phyloP scores from a whole-genome alignment of 2,888 invertebrate species.

The Agonum fuliginosum region DNA sequence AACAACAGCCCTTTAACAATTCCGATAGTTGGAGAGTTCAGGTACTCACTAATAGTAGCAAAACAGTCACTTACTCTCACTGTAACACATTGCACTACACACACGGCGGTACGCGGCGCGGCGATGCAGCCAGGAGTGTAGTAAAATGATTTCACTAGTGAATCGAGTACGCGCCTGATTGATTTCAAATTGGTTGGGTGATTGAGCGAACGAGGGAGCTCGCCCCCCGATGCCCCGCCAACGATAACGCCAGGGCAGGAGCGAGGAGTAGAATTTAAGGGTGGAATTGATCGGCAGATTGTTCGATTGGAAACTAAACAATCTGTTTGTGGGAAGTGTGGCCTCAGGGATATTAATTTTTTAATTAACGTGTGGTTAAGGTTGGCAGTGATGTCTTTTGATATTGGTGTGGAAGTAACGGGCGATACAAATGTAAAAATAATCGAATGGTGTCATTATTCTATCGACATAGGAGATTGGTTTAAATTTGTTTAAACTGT shows the following conservation, averaged over 20 bases:
- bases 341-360: constrained; percentile 21
- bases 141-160: constrained; percentile 51
- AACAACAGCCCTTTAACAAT: neutral
- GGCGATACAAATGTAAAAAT: neutral
- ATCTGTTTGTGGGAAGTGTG: neutral
- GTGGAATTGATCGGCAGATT: neutral
- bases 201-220: constrained; percentile 51
- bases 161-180: constrained; percentile 61
- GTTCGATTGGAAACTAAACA: neutral
- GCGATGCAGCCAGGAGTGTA: constrained; percentile 4
- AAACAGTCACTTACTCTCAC: constrained; percentile 3
- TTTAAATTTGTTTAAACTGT: too few species aligned
- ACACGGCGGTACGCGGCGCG: neutral
- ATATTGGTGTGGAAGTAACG: neutral
- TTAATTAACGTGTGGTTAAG: constrained; percentile 10
- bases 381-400: constrained; percentile 2
- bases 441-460: neutral
- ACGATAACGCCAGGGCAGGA: too few species aligned
- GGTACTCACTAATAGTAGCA: constrained; percentile 6
- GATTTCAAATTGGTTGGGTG: constrained; percentile 62
- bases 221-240: too few species aligned
- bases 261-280: neutral
- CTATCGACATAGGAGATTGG: neutral
- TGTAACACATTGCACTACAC: neutral
- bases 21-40: constrained; percentile 28